Evolutionary conservation across 1,140 invertebrate species (phyloP), one percentile per base, ranked within the genome.

Genomic region (Bombus huntii): DNA sequence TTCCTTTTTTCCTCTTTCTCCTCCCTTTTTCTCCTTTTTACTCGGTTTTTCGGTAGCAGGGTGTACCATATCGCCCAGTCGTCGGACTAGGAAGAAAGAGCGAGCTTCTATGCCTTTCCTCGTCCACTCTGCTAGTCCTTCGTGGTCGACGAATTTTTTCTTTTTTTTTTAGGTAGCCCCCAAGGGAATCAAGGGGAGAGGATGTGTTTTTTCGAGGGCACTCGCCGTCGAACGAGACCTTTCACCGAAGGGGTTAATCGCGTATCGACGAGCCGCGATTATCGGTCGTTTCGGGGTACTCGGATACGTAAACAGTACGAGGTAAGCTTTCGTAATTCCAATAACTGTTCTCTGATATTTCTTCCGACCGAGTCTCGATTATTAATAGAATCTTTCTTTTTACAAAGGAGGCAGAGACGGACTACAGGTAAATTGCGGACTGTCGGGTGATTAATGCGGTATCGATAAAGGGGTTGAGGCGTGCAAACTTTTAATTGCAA

Each of bases 401-500:
- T n/a, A 68, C 6, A 9, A 37, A 9, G 6, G 15, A 34, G 9
- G 0, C 1, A 47, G 31, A 31, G n/a, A 22, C 47, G 47, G 18
- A 66, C n/a, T 31, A 68, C 65, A 18, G 31, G 65, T 34, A 31
- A 37, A 68, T 68, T 68, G 31, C 31, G 31, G 31, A 18, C 9
- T 3, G 65, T 31, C 31, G 2, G 65, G 65, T 66, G 65, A 66
- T 66, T 72, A 42, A 72, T 72, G 71, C 71, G 28, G 71, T 42
- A 72, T 37, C 25, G 39, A 42, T n/a, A n/a, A n/a, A n/a, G 59
- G 59, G 28, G 59, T 12, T 18, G 25, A 37, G n/a, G 34, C 37
- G 71, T 72, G 37, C 25, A 72, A 76, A 76, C 74, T 76, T 76
- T 76, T 76, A 76, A 72, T 72, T 42, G 71, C 71, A 25, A 42